Base-by-base conservation (phyloP, 2,888 invertebrate genomes). In the Eupithecia tripunctaria region DNA sequence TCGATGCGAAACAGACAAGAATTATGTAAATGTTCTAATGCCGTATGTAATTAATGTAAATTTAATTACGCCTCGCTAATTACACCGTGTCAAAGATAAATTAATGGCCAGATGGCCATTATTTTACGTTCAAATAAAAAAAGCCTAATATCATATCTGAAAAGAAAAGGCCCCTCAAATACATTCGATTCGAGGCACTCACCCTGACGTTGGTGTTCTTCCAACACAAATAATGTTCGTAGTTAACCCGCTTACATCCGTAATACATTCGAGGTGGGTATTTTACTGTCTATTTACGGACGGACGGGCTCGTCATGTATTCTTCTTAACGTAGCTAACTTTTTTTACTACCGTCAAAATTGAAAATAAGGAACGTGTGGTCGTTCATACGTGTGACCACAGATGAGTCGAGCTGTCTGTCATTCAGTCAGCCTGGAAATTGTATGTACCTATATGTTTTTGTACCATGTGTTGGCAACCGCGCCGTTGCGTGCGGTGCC, bases 1-100 rank as follows among this genome's bases (percentile, higher is more conserved):
- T 71, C 76, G 64, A 71, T 75, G 67, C 72, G 69, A 76, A 70
- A 69, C 69, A 71, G 77, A 73, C 73, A 41, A 43, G 73, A 73
- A 76, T 78, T 65, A 73, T 71, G 65, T 66, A 41, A 70, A 77
- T 81, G 82, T 82, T 51, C 78, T 81, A 84, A 84, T 79, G 77
- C 80, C 79, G 79, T 82, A 78, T 78, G 85, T 83, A 85, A 87
- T 90, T 87, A 85, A 89, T 88, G 88, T 82, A 83, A 88, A 89
- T 86, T 83, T 86, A 85, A 88, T 87, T 87, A 79, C 82, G 74
- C 76, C 75, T 76, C 74, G 74, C 76, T 87, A 85, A 87, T 87
- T 83, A 85, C 84, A 85, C 68, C 70, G 83, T 89, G 86, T 87
- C 86, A 84, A 87, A 87, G 81, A 82, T 82, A 80, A 88, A 86